Base-by-base conservation (phyloP, 2,797 vertebrate species). In the Gobionotothen gibberifrons region DNA sequence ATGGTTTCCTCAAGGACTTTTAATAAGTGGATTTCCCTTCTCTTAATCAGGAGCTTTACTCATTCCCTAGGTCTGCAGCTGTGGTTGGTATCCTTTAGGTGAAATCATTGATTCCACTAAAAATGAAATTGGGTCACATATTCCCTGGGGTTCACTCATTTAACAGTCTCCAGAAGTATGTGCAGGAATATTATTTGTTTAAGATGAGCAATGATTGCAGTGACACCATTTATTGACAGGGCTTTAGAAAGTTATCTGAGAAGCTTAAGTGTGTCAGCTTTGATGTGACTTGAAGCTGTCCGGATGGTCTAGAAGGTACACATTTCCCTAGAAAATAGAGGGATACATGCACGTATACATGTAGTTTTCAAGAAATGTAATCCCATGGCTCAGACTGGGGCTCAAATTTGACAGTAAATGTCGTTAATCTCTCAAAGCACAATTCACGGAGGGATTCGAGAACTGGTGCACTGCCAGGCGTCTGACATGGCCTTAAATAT, bases 401-500 rank as follows among this genome's bases (percentile, higher is more conserved):
- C 85, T 89, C 78, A 84, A 88, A 91, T 83, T 78, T 90, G 90
- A 92, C 87, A 89, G 86, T 89, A 89, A 92, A 91, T 74, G 90
- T 81, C 84, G 89, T 84, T 90, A 92, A 88, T 93, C 85, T 85
- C 89, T 84, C 80, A 88, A 87, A 92, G 83, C 84, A 87, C 82
- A 90, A 90, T 90, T 90, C 85, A 69, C 70, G 22, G 74, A 78
- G 81, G 76, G 81, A 93, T 92, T 81, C 87, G 54, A 84, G 65
- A 86, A 85, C 77, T 88, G 85, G 83, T 87, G 74, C 78, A 61
- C 57, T 84, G 90, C 89, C 92, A 93, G 84, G 61, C 63, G 78
- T 85, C 75, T 90, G 89, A 92, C 87, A 87, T 86, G 83, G 75
- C 80, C 86, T 90, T 90, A 89, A 89, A 93, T 91, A 92, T 87